phyloP scores from a whole-genome alignment of 2,888 invertebrate species.

The Drosophila villosipedis region DNA sequence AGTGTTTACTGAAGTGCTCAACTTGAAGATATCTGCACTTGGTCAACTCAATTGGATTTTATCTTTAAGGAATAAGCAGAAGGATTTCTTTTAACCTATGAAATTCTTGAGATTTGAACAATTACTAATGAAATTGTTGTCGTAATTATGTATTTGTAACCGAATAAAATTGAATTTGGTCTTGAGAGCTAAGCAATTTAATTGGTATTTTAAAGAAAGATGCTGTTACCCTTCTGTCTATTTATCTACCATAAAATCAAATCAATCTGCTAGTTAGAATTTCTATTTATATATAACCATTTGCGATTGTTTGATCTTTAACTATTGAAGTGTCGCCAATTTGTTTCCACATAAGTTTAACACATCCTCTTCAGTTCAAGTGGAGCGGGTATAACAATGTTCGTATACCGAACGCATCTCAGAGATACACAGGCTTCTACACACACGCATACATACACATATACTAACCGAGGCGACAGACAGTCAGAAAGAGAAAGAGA shows the following conservation, averaged over 20 bases:
- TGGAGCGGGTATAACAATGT: slow-evolving; percentile 37
- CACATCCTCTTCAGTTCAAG: not conserved
- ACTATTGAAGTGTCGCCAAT: not conserved
- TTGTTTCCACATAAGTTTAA: not conserved
- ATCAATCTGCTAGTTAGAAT: not conserved
- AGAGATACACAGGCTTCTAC: slow-evolving; percentile 11
- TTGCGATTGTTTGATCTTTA: not conserved
- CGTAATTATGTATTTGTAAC: not conserved
- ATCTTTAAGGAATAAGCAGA: not conserved
- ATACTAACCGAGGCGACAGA: slow-evolving; percentile 30
- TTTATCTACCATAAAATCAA: rapidly evolving
- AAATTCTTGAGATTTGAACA: not conserved
- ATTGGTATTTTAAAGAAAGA: not conserved
- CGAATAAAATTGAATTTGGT: not conserved
- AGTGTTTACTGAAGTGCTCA: not conserved
- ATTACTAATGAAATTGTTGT: not conserved
- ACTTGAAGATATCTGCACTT: not conserved
- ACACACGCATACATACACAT: slow-evolving; percentile 7
- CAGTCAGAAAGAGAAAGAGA: not conserved
- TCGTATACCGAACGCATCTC: slow-evolving; percentile 12
- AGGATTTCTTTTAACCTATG: not conserved
- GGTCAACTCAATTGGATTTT: not conserved
- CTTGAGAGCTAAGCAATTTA: not conserved
- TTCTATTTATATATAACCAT: not conserved
- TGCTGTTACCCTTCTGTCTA: not conserved